Base-by-base conservation (phyloP, 2,113 vertebrate species). In the Protobothrops flavoviridis region DNA sequence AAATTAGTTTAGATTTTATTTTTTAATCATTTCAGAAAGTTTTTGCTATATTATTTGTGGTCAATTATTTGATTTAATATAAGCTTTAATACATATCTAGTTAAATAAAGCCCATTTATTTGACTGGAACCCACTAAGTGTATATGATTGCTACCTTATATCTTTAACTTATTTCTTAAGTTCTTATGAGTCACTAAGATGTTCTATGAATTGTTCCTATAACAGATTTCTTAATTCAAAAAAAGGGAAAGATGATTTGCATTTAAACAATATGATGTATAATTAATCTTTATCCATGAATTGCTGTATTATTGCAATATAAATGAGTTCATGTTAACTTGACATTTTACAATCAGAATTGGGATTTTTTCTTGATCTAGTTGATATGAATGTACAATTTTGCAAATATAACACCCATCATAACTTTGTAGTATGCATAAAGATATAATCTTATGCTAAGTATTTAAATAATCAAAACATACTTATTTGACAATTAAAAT, bases 231-330 rank as follows among this genome's bases (percentile, higher is more conserved):
- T 81, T 17, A n/a, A 53, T 24, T 53, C 11, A 74, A 56, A 85
- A 50, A 33, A 88, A 5, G 0, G 88, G 33, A 93, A 52, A 85
- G 10, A 21, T 43, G 86, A 48, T 0, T 17, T 93, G 92, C 29
- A 91, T 45, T 26, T 26, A 74, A 90, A 52, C 23, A 85, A 21
- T 50, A 24, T 55, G n/a, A 43, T 93, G 89, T 89, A 95, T 88
- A 95, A 33, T 48, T 64, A 33, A 64, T 9, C 64, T 94, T 69
- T 13, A 90, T 53, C n/a, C 13, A 64, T n/a, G 10, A 45, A 33
- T 74, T 88, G 20, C 39, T 39, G 13, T 9, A 91, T 92, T 52
- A 57, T 90, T 93, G 89, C 43, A 43, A 48, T 39, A 89, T 90
- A 43, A 43, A 7, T 39, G 69, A 52, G 50, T 55, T 91, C n/a